phyloP scores from a whole-genome alignment of 2,888 invertebrate species.

The Masnerella sp. region DNA sequence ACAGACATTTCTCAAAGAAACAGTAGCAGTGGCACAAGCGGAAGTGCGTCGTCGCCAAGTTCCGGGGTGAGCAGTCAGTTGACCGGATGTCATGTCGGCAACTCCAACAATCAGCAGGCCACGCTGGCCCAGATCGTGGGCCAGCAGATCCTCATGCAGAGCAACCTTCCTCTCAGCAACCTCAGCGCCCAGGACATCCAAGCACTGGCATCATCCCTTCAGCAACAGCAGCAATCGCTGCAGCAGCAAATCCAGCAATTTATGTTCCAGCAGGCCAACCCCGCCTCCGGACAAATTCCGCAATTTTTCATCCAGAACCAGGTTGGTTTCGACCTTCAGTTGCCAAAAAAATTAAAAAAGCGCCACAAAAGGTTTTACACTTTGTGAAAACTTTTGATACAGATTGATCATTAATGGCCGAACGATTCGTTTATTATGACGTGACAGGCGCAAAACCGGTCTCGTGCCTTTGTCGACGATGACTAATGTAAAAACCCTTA shows the following conservation, averaged over 20 bases:
- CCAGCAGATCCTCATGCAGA: constrained; percentile 76
- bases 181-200: constrained; percentile 76
- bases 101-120: constrained; percentile 72
- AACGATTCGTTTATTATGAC: too few species aligned
- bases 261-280: constrained; percentile 38
- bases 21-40: constrained; percentile 77
- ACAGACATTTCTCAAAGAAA: constrained; percentile 78
- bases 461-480: too few species aligned
- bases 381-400: too few species aligned
- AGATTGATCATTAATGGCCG: too few species aligned
- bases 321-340: constrained; percentile 75
- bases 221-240: constrained; percentile 82
- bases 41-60: constrained; percentile 78
- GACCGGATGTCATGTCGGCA: constrained; percentile 74
- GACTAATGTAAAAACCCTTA: too few species aligned
- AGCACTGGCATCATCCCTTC: constrained; percentile 80
- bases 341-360: too few species aligned
- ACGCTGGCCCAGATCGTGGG: constrained; percentile 76
- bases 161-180: constrained; percentile 71
- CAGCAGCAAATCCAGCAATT: constrained; percentile 80
- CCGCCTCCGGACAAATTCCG: constrained; percentile 78
- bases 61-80: constrained; percentile 78
- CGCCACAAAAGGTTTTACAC: too few species aligned
- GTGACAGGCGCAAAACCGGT: too few species aligned
- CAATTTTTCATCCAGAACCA: constrained; percentile 89